These are phyloP conservation scores for Clinocottus analis DNA, from an alignment of 2,113 vertebrate genomes.

Conservation along the genomic window DNA sequence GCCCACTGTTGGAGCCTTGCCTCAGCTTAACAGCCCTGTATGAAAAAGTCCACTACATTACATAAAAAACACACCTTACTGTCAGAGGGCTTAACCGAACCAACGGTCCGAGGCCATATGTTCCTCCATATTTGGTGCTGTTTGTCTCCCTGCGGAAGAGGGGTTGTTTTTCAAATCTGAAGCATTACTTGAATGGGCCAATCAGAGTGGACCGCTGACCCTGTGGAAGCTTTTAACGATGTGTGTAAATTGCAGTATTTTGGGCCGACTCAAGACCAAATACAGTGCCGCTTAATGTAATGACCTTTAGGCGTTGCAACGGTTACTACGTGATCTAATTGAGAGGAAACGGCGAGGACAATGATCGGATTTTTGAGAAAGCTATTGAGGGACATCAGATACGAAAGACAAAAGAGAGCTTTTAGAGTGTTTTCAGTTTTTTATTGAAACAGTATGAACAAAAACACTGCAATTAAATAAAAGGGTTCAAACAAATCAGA, in stretches of 20 bases:
- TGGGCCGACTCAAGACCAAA: slow-evolving; percentile 2
- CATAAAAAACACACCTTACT: slow-evolving; percentile 75
- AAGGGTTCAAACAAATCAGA: slow-evolving; percentile 68
- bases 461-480: slow-evolving; percentile 83
- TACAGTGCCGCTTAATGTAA: slow-evolving; percentile 20
- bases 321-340: slow-evolving; percentile 30
- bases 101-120: slow-evolving; percentile 60
- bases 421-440: slow-evolving; percentile 61
- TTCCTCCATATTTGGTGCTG: slow-evolving; percentile 67
- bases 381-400: not conserved
- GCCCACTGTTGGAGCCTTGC: slow-evolving; percentile 67
- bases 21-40: slow-evolving; percentile 65
- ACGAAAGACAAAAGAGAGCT: slow-evolving; percentile 14
- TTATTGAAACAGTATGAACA: slow-evolving; percentile 83
- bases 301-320: slow-evolving; percentile 9
- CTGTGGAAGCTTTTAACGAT: slow-evolving; percentile 35
- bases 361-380: slow-evolving; percentile 4
- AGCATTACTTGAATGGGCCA: slow-evolving; percentile 54
- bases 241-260: slow-evolving; percentile 29
- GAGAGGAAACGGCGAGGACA: slow-evolving; percentile 6
- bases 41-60: slow-evolving; percentile 71
- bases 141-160: slow-evolving; percentile 40
- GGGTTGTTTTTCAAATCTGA: slow-evolving; percentile 28
- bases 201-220: slow-evolving; percentile 55
- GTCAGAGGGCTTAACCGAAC: slow-evolving; percentile 69